Conservation (phyloP, 2,113 vertebrate genomes). For the Oncorhynchus tshawytscha region DNA sequence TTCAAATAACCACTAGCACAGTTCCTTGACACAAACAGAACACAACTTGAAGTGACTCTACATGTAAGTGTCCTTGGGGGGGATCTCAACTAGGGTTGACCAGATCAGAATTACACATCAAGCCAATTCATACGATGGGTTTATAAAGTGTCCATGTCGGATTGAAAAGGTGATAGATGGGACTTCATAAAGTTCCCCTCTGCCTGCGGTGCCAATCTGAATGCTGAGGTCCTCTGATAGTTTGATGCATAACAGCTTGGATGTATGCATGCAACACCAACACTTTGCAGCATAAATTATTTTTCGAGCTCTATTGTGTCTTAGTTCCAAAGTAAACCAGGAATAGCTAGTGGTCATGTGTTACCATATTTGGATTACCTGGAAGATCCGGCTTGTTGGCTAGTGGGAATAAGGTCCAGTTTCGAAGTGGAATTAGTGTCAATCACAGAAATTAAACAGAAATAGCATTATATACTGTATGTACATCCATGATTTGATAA, state of each 20-base stretch:
- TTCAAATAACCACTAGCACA: not conserved
- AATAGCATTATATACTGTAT: too few relatives aligned
- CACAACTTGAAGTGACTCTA: slow-evolving; percentile 51
- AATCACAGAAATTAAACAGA: too few relatives aligned
- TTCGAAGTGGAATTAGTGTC: too few relatives aligned
- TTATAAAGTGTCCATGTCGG: slow-evolving; percentile 58
- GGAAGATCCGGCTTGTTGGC: too few relatives aligned
- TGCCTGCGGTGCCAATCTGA: slow-evolving; percentile 60
- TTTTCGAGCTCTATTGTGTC: slow-evolving; percentile 35
- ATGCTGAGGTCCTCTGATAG: slow-evolving; percentile 71
- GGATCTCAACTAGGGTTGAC: slow-evolving; percentile 59
- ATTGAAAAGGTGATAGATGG: slow-evolving; percentile 68
- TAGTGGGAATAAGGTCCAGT: too few relatives aligned
- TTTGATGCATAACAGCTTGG: slow-evolving; percentile 75
- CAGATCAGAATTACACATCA: slow-evolving; percentile 65
- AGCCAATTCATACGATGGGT: slow-evolving; percentile 67
- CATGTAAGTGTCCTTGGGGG: slow-evolving; percentile 53
- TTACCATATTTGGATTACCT: not conserved
- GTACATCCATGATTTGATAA: not conserved
- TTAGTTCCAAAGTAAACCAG: slow-evolving; percentile 31
- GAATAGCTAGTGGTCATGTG: slow-evolving; percentile 14
- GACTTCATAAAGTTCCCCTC: slow-evolving; percentile 41
- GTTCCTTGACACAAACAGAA: not conserved
- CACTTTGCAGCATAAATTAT: slow-evolving; percentile 44
- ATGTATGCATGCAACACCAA: slow-evolving; percentile 59